Percentiles rank a stretch among this genome's conserved stretches.
Conservation (phyloP, 2,797 vertebrate genomes). For the Urophycis tenuis region DNA sequence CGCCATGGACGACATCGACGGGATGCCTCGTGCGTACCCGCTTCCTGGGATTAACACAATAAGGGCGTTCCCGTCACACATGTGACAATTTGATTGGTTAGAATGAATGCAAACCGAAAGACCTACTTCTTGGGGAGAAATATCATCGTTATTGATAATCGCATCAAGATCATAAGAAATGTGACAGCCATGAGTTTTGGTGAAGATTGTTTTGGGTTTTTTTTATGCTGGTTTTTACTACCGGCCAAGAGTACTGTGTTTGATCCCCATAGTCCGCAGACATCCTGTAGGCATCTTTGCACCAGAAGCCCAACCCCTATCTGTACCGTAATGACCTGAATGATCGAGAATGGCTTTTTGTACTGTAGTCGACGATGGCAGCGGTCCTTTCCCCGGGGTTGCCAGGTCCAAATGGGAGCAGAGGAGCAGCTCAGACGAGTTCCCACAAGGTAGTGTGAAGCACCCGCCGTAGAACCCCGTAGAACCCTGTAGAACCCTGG, state of each 20-base stretch:
- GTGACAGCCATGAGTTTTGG: too few species aligned
- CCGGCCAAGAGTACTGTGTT: too few species aligned
- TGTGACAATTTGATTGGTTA: background rate
- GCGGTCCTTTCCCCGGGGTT: slow-evolving; percentile 50
- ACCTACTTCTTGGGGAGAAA: too few species aligned
- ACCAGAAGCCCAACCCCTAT: background rate
- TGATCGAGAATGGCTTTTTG: background rate
- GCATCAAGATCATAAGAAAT: too few species aligned
- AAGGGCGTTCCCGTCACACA: background rate
- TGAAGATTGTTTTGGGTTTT: too few species aligned
- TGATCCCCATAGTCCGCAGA: too few species aligned
- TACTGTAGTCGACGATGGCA: slow-evolving; percentile 65
- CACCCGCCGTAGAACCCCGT: background rate
- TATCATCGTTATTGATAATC: too few species aligned
- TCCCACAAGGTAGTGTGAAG: slow-evolving; percentile 54
- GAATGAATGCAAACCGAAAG: too few species aligned
- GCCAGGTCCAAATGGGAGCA: slow-evolving; percentile 78
- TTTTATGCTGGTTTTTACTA: too few species aligned
- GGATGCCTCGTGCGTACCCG: slow-evolving; percentile 70
- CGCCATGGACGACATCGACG: slow-evolving; percentile 71
- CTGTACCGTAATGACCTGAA: too few species aligned
- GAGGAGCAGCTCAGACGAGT: slow-evolving; percentile 51
- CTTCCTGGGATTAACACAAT: background rate
- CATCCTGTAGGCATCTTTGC: too few species aligned
- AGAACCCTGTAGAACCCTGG: too few species aligned